Conservation (phyloP, 2,113 vertebrate genomes). For the Rhea pennata region DNA sequence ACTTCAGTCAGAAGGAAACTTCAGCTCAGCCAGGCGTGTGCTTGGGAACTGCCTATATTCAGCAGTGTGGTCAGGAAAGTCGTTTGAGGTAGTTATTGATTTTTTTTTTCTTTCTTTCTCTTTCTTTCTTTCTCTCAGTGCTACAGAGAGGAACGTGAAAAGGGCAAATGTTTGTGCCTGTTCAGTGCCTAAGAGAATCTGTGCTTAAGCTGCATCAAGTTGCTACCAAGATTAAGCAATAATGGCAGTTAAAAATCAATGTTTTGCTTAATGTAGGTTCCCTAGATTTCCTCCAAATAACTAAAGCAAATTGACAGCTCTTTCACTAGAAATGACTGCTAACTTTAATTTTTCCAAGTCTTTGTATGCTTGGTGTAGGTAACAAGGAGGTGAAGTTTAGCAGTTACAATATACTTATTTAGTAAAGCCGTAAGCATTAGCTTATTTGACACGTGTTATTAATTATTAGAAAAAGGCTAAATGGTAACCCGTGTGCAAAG, state of each 20-base stretch:
- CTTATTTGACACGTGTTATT: not conserved
- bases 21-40: not conserved
- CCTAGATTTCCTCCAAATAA: not conserved
- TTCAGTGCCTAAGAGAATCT: not conserved
- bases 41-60: accelerated
- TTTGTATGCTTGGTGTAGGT: not conserved
- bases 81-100: not conserved
- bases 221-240: constrained; percentile 49
- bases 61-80: not conserved
- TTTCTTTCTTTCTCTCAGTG: not conserved
- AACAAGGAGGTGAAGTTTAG: not conserved
- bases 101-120: not conserved
- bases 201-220: not conserved
- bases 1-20: not conserved
- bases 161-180: not conserved
- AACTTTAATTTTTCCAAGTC: not conserved
- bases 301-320: not conserved
- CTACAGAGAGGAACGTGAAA: not conserved
- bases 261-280: constrained; percentile 13
- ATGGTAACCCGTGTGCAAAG: not conserved
- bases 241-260: constrained; percentile 58
- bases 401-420: not conserved
- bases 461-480: not conserved
- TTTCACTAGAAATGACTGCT: not conserved
- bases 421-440: not conserved